Base-by-base conservation (phyloP, 2,888 invertebrate genomes). In the Allophyes oxyacanthae region DNA sequence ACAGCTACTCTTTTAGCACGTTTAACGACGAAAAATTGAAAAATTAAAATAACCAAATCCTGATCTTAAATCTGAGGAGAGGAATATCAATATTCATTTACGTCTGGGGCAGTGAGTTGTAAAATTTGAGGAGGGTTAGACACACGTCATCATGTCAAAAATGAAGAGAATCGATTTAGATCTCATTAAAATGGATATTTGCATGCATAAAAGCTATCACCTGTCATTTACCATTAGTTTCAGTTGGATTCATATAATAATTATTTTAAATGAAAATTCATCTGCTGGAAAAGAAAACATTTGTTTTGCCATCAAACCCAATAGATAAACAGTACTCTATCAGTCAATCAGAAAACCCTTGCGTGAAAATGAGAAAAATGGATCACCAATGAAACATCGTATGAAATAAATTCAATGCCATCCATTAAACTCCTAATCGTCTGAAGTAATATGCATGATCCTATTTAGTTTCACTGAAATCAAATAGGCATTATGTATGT, bases 61-160 rank as follows among this genome's bases (percentile, higher is more conserved):
- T 57, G 62, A 66, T 50, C 43, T 71, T 28, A 6, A 46, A 33
- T n/a, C 14, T 45, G 25, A 52, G 26, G 48, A 59, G 9, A 26
- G 52, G 55, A 59, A 60, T 60, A 78, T 76, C 73, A 76, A 77
- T 76, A 79, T 78, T 79, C 68, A 69, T 73, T 64, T 72, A 63
- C 26, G 48, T 58, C 59, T 57, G 59, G 70, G 64, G 65, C 79
- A 78, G 77, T 79, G 79, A 78, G 81, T 78, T 80, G 82, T 76
- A 73, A 80, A 84, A 73, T 76, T 73, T 86, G 85, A 88, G 76
- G 72, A 85, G 85, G 88, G 89, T 87, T 77, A 72, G 85, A 82
- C 85, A 78, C 64, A 68, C 82, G 84, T 82, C 85, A 82, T 63
- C 46, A 46, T 68, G 68, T 77, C 81, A 79, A 72, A 75, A 78